phyloP scores from a whole-genome alignment of 2,888 invertebrate genomes.

The Hirtodrosophila duncani region DNA sequence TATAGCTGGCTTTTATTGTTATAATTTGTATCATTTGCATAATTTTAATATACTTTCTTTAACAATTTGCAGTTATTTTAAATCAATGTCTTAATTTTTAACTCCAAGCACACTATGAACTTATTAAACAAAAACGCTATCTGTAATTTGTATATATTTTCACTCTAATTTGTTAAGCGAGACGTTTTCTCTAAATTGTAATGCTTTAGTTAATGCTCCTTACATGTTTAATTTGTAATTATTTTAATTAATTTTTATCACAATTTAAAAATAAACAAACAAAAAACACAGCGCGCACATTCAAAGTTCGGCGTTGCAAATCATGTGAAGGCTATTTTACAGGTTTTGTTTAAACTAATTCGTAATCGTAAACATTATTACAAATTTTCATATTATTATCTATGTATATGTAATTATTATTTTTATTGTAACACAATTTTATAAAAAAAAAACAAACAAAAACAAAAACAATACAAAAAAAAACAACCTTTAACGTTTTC shows the following conservation, averaged over 20 bases:
- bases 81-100: no score
- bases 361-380: constrained; percentile 39
- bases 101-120: no score
- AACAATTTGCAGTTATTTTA: no score
- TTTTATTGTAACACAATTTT: constrained; percentile 21
- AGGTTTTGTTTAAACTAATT: constrained; percentile 70
- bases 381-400: constrained; percentile 16
- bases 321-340: constrained; percentile 72
- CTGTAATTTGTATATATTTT: constrained; percentile 54
- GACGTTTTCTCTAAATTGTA: constrained; percentile 36
- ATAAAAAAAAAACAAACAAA: constrained; percentile 18
- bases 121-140: constrained; percentile 21
- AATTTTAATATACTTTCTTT: constrained; percentile 9
- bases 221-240: constrained; percentile 35
- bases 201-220: constrained; percentile 46
- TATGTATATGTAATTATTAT: constrained; percentile 9
- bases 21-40: constrained; percentile 10
- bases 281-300: constrained; percentile 27
- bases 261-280: constrained; percentile 20
- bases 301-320: constrained; percentile 41
- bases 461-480: constrained; percentile 22
- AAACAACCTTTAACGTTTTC: constrained; percentile 39
- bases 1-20: constrained; percentile 29
- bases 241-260: constrained; percentile 31
- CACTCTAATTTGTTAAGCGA: constrained; percentile 18